phyloP scores from a whole-genome alignment of 2,113 vertebrate genomes.

The Syrmaticus mikado region DNA sequence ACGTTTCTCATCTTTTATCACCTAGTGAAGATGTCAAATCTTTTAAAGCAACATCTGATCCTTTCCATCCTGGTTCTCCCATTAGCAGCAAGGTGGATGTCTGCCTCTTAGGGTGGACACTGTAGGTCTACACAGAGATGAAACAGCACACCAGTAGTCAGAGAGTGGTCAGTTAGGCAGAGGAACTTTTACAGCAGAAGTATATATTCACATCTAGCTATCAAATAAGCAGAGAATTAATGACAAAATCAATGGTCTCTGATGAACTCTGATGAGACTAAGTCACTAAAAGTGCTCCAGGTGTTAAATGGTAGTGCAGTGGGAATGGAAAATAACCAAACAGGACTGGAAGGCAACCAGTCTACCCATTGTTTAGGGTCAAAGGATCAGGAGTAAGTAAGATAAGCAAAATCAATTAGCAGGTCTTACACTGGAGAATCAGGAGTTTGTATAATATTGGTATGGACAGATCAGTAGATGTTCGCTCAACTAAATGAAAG shows the following conservation, averaged over 20 bases:
- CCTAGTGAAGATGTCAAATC: not conserved
- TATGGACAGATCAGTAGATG: not conserved
- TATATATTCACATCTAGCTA: not conserved
- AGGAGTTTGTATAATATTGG: not conserved
- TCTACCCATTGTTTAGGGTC: not conserved
- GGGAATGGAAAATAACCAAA: not conserved
- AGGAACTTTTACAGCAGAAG: not conserved
- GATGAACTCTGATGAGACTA: not conserved
- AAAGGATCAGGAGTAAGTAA: not conserved
- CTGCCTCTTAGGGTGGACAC: not conserved
- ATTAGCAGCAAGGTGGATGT: not conserved
- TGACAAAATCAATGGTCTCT: not conserved
- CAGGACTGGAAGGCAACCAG: not conserved
- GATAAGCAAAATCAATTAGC: not conserved
- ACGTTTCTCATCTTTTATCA: not conserved
- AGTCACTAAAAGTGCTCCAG: not conserved
- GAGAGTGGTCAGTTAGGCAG: not conserved
- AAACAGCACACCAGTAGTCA: rapidly evolving
- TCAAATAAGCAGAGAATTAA: not conserved
- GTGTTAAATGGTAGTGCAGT: not conserved
- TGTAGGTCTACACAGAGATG: not conserved
- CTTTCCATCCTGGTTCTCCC: not conserved
- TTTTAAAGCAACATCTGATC: not conserved
- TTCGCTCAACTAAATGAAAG: not conserved
- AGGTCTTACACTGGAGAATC: not conserved